A percentile compares a stretch with the other conserved stretches of the same genome.
phyloP scores from a whole-genome alignment of 2,888 invertebrate species.

The Oxyteleia sp. region DNA sequence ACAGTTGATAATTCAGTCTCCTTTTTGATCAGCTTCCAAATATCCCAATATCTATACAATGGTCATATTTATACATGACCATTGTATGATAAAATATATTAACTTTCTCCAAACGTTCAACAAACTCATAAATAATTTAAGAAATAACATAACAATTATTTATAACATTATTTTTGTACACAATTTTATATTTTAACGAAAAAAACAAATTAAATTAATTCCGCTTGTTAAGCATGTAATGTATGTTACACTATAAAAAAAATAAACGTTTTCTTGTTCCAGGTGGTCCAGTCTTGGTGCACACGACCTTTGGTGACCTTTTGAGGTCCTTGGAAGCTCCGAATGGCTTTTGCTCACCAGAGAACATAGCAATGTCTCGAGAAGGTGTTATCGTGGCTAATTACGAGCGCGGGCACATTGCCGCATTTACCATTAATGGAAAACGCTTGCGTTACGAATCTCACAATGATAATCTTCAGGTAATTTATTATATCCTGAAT shows the following conservation, averaged over 20 bases:
- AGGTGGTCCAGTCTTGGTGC: conserved; percentile 98
- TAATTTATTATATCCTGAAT: conserved; percentile 86
- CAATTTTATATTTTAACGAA: too few relatives aligned
- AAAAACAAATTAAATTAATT: too few relatives aligned
- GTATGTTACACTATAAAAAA: conserved; percentile 3
- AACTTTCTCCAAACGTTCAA: too few relatives aligned
- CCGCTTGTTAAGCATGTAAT: too few relatives aligned
- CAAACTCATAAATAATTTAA: too few relatives aligned
- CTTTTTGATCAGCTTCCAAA: too few relatives aligned
- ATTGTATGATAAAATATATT: too few relatives aligned
- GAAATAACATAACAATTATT: too few relatives aligned
- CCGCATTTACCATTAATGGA: conserved; percentile 98
- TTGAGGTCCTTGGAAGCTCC: conserved; percentile 96
- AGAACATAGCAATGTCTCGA: conserved; percentile 97
- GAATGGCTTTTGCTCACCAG: conserved; percentile 92
- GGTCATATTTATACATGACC: too few relatives aligned
- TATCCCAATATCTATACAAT: too few relatives aligned
- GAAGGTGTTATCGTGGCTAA: conserved; percentile 98
- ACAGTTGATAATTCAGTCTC: too few relatives aligned
- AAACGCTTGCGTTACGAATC: conserved; percentile 95
- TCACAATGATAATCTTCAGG: conserved; percentile 98
- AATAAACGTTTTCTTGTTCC: conserved; percentile 5
- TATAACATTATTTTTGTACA: too few relatives aligned
- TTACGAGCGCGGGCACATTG: conserved; percentile 96
- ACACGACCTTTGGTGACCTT: conserved; percentile 99